These are phyloP conservation scores for Geodia barretti DNA, from an alignment of 37 sponge, comb jelly and placozoan genomes.

Conservation along the genomic window DNA sequence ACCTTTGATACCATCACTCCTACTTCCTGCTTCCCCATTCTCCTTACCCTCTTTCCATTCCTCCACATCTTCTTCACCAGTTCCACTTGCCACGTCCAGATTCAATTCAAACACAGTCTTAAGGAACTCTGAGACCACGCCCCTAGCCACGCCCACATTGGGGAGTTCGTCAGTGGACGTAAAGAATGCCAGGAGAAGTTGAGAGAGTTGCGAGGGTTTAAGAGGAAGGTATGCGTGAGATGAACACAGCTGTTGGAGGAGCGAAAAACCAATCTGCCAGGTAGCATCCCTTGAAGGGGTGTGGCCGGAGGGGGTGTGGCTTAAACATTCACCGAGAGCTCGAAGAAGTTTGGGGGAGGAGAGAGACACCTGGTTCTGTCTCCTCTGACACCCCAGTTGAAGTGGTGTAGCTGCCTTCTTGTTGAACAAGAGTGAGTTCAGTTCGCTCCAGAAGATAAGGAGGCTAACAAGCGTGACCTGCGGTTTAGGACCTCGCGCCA, in stretches of 20 bases:
- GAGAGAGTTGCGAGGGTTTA: background rate
- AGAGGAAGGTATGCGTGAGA: background rate
- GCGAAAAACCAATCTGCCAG: background rate
- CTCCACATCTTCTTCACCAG: background rate
- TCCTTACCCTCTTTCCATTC: background rate
- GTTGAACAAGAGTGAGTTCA: constrained; percentile 26
- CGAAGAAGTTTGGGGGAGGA: background rate
- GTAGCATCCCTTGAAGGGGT: background rate
- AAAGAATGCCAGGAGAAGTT: background rate
- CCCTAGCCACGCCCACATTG: background rate
- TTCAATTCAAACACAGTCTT: background rate
- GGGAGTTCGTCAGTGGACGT: background rate
- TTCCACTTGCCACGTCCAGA: background rate
- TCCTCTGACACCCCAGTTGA: too few species aligned
- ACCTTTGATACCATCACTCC: constrained; percentile 1
- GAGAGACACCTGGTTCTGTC: too few species aligned
- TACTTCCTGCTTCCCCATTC: too few species aligned
- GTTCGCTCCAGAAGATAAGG: constrained; percentile 13
- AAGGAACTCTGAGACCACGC: background rate
- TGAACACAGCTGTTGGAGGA: background rate
- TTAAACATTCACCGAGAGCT: background rate
- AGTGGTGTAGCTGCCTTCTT: too few species aligned
- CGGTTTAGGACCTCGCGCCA: background rate
- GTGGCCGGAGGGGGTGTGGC: background rate
- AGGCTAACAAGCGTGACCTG: background rate